A percentile compares a stretch with the other conserved stretches of the same genome.
These are phyloP conservation scores for Ochotona curzoniae DNA, from an alignment of 2,113 vertebrate species.

Conservation along the genomic window DNA sequence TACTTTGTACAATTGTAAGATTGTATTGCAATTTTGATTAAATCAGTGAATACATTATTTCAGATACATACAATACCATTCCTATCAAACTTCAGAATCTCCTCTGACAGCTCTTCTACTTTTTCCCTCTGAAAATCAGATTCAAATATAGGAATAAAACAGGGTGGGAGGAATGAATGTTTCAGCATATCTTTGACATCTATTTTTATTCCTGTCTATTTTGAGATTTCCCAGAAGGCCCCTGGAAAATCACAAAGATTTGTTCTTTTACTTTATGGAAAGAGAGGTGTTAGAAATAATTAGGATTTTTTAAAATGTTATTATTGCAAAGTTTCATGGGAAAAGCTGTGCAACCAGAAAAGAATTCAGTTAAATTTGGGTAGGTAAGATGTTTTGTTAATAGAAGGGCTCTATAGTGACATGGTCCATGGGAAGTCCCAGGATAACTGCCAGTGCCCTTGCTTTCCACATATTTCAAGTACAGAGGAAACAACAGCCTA, in stretches of 20 bases:
- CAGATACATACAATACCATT: not conserved
- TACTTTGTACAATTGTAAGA: not conserved
- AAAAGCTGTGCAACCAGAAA: constrained; percentile 39
- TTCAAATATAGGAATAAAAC: constrained; percentile 54
- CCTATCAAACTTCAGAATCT: constrained; percentile 58
- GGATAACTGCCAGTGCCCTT: not conserved
- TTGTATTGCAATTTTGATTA: constrained; percentile 55
- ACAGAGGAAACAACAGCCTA: not conserved
- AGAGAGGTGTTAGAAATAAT: constrained; percentile 57
- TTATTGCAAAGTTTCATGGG: constrained; percentile 33
- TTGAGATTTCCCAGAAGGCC: constrained; percentile 60
- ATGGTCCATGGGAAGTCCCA: not conserved
- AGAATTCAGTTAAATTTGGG: constrained; percentile 19
- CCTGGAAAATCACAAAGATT: constrained; percentile 59
- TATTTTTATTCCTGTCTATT: constrained; percentile 27
- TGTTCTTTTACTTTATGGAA: constrained; percentile 67
- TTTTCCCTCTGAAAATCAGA: constrained; percentile 55
- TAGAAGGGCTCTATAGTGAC: not conserved
- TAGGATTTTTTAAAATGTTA: not conserved
- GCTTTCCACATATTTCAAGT: not conserved
- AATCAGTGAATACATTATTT: constrained; percentile 15
- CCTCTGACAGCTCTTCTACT: constrained; percentile 14
- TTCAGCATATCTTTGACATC: constrained; percentile 48
- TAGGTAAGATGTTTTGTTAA: not conserved
- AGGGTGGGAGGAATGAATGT: not conserved